Evolutionary conservation across 2,888 invertebrate genomes (phyloP).

Genomic region (Limenitis camilla): DNA sequence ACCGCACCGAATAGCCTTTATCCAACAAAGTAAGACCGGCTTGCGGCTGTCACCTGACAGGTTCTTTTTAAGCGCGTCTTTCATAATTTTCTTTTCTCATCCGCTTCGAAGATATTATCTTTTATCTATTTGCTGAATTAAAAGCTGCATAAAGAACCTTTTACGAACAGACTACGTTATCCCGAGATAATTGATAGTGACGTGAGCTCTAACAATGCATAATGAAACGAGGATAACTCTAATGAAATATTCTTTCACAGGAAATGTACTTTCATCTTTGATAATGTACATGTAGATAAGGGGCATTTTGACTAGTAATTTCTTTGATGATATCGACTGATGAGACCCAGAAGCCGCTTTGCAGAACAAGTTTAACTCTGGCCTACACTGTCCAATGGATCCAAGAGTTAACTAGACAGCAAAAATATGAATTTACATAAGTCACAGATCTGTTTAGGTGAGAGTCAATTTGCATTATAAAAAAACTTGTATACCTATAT

Average conservation of each 20-base stretch:
- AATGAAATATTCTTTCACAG: background rate
- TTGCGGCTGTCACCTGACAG: slow-evolving; percentile 52
- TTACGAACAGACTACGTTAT: slow-evolving; percentile 15
- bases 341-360: too few species aligned
- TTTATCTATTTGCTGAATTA: slow-evolving; percentile 45
- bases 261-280: too few species aligned
- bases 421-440: too few species aligned
- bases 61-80: slow-evolving; percentile 43
- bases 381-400: too few species aligned
- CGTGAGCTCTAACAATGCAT: slow-evolving; percentile 2
- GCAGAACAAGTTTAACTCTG: too few species aligned
- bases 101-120: slow-evolving; percentile 42
- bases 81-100: slow-evolving; percentile 48
- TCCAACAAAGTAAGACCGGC: slow-evolving; percentile 24
- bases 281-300: background rate
- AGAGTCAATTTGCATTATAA: too few species aligned
- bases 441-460: too few species aligned
- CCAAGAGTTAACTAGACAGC: too few species aligned
- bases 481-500: too few species aligned
- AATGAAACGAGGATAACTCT: background rate
- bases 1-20: slow-evolving; percentile 22
- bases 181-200: slow-evolving; percentile 23
- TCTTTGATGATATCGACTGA: too few species aligned
- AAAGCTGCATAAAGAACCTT: slow-evolving; percentile 25
- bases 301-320: too few species aligned